These are phyloP conservation scores for Phoronis australis DNA, from an alignment of 2,888 invertebrate species.

Conservation along the genomic window DNA sequence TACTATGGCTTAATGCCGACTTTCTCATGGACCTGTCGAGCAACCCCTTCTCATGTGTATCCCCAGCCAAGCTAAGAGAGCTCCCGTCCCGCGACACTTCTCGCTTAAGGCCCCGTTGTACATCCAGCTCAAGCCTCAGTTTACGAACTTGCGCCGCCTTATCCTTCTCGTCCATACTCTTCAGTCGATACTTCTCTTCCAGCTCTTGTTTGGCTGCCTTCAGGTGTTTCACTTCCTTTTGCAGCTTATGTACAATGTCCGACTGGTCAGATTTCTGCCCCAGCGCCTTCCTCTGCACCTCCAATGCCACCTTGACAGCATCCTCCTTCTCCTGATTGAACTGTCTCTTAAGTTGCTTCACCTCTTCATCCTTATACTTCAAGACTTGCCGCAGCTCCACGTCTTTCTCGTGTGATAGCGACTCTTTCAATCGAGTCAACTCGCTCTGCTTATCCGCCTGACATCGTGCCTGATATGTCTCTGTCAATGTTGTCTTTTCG, in stretches of 20 bases:
- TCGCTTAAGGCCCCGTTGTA: no score
- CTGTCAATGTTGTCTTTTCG: slow-evolving; percentile 27
- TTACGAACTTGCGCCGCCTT: background rate
- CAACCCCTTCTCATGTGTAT: no score
- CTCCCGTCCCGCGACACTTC: no score
- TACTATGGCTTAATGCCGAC: no score
- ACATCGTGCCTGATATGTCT: slow-evolving; percentile 20
- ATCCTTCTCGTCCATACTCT: background rate
- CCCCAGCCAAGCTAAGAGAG: no score
- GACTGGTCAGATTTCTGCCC: background rate
- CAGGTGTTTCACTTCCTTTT: background rate
- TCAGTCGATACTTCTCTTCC: background rate
- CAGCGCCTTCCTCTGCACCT: slow-evolving; percentile 21
- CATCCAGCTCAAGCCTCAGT: no score
- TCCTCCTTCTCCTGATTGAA: slow-evolving; percentile 27
- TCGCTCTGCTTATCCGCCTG: slow-evolving; percentile 30
- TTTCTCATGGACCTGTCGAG: no score
- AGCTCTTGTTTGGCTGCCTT: background rate
- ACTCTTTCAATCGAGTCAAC: slow-evolving; percentile 26
- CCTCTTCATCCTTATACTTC: slow-evolving; percentile 38
- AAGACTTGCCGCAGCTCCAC: slow-evolving; percentile 36
- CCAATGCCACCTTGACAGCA: slow-evolving; percentile 25
- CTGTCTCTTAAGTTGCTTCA: slow-evolving; percentile 23
- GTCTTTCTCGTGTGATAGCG: slow-evolving; percentile 33
- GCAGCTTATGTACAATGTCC: background rate